Base-by-base conservation (phyloP, 2,113 vertebrate genomes). In the Micronycteris hirsuta region DNA sequence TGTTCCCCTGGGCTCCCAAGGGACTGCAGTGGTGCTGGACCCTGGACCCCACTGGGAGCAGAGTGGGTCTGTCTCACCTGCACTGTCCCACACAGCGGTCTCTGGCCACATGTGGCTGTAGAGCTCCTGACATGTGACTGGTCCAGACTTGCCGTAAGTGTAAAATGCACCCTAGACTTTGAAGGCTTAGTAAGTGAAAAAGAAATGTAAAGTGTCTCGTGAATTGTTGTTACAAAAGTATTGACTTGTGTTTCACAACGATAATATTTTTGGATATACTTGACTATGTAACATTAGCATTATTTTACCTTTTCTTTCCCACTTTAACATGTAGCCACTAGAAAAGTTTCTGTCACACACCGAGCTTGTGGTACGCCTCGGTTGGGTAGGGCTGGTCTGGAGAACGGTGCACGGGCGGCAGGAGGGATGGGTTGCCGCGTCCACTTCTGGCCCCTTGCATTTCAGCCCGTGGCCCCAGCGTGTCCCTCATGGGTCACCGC, bases 11-110 rank as follows among this genome's bases (percentile, higher is more conserved):
- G 3, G 28, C 26, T 68, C 47, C 20, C 31, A 22, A 8, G 16
- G 58, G 58, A 12, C 4, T 9, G 58, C 58, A 52, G 19, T 7
- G 8, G 1, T 43, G 6, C 43, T 36, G 76, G 24, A 49, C 4
- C 68, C 63, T 20, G 67, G 76, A 56, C 28, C 43, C 7, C 5
- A 49, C 47, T 47, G 7, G 5, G 74, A 63, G 45, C 19, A 70
- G 49, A 54, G 56, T 49, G 47, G 47, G 17, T 65, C 38, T 33
- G 38, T 65, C 12, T 7, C 11, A 13, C 17, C 31, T 26, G 10
- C 0, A 0, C 73, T 54, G 41, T 41, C 67, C 14, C n/a, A 12
- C 31, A 4, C 2, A 56, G 33, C 1, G 0, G 20, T 41, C n/a
- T 19, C 17, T 12, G 65, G 52, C n/a, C 58, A 3, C 0, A 0